phyloP scores from a whole-genome alignment of 2,888 invertebrate species.

The Philopedon plagiatum region DNA sequence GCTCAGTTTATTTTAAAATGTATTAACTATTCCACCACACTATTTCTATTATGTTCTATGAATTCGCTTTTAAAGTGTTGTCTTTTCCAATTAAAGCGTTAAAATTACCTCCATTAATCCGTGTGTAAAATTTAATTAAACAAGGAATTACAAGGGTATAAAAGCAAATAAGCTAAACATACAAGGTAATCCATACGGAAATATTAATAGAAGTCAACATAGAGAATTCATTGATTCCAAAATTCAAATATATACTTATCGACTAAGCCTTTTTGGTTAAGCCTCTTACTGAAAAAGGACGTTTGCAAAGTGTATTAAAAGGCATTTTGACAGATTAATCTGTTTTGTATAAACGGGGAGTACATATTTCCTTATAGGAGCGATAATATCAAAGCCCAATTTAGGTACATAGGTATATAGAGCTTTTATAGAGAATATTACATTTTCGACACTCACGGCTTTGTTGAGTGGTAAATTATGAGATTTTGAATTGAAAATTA shows the following conservation, averaged over 20 bases:
- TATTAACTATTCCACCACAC: not conserved
- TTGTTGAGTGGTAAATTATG: not conserved
- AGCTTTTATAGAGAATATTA: not conserved
- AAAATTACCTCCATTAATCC: slow-evolving; percentile 40
- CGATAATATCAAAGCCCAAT: not conserved
- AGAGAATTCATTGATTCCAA: slow-evolving; percentile 16
- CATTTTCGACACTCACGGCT: not conserved
- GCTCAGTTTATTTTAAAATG: not conserved
- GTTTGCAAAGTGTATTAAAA: not conserved
- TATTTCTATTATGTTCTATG: slow-evolving; percentile 10
- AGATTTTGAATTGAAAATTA: not conserved
- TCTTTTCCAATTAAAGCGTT: slow-evolving; percentile 34
- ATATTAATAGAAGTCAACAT: slow-evolving; percentile 33
- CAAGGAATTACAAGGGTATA: slow-evolving; percentile 23
- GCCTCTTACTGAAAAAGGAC: not conserved
- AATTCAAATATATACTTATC: slow-evolving; percentile 25
- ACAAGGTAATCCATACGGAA: slow-evolving; percentile 31
- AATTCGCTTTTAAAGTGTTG: slow-evolving; percentile 18
- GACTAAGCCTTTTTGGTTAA: not conserved
- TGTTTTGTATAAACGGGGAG: not conserved
- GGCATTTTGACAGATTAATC: not conserved
- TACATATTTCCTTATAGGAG: not conserved
- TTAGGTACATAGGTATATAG: not conserved
- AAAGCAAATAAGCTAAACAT: slow-evolving; percentile 32
- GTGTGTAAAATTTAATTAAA: slow-evolving; percentile 42